Base-by-base conservation (phyloP, 2,888 invertebrate genomes). In the Synanthedon formicaeformis region DNA sequence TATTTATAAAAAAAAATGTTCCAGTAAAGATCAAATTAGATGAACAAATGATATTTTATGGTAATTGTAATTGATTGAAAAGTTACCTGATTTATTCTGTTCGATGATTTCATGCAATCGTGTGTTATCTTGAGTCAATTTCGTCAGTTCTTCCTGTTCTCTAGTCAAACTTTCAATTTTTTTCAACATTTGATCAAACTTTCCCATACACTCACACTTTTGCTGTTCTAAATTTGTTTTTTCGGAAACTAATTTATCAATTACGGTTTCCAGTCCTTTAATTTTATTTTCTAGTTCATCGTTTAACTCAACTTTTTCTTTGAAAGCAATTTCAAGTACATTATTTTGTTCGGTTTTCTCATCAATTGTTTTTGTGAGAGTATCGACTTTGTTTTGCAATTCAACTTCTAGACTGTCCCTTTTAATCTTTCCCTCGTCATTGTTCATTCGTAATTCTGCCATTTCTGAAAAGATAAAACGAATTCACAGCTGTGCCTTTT, bases 41-140 rank as follows among this genome's bases (percentile, higher is more conserved):
- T 23, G 23, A 23, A 23, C 23, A 23, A 5, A 5, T 23, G 5
- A 23, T 23, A 5, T 23, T 23, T 23, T 4, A 5, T 23, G 4
- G 5, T 4, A 1, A 5, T 23, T 23, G 4, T 23, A 23, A 23
- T 23, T 18, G 18, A 27, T 27, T 27, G 8, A 34, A 34, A 34
- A 34, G 8, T 55, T 63, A 81, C 81, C 73, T 56, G 59, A 60
- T 62, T 65, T 68, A 50, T 73, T 73, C 48, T 71, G 66, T 55
- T 73, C 69, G 48, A 71, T 56, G 6, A 56, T 56, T 48, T 59
- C 58, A 8, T 57, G 41, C 52, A 65, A 53, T 45, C 58, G 48
- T 12, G 65, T 56, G 41, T 69, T 71, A 14, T 63, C 62, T 13
- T 66, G 65, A 45, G 58, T 64, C n/a, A 71, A 71, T 16, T 63